Evolutionary conservation across 2,113 vertebrate genomes (phyloP).

Genomic region (Apodemus speciosus): DNA sequence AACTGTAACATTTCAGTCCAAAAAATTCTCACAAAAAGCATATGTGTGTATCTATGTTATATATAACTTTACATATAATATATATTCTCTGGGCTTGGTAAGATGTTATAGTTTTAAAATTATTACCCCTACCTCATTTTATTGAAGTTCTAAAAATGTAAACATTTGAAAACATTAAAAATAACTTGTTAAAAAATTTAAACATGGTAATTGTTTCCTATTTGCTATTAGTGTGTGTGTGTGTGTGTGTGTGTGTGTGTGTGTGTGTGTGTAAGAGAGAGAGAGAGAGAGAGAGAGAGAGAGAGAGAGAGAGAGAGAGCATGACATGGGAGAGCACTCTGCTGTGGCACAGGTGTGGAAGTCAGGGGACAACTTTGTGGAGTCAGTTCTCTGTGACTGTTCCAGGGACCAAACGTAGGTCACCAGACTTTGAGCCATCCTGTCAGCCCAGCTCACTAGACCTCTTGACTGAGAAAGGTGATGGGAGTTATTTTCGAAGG

Average conservation of each 20-base stretch:
- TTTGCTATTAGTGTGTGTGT: no score
- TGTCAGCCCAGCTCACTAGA: background rate
- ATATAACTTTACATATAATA: background rate
- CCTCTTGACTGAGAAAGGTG: background rate
- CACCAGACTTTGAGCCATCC: background rate
- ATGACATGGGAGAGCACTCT: background rate
- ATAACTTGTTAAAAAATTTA: constrained; percentile 9
- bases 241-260: background rate
- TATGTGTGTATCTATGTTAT: background rate
- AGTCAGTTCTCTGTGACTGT: background rate
- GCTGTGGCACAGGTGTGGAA: background rate
- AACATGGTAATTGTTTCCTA: background rate
- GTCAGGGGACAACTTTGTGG: background rate
- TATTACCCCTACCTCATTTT: background rate
- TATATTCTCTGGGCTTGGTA: background rate
- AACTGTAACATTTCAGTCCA: constrained; percentile 50
- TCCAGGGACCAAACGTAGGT: no score
- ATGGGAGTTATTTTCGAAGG: constrained; percentile 32
- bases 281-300: no score
- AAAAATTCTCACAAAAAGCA: background rate
- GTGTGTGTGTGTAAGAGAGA: no score
- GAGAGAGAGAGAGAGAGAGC: background rate
- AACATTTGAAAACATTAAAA: constrained; percentile 21
- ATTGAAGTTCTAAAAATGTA: constrained; percentile 34
- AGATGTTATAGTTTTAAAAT: background rate